Base-by-base conservation (phyloP, 2,113 vertebrate genomes). In the Corapipo altera region DNA sequence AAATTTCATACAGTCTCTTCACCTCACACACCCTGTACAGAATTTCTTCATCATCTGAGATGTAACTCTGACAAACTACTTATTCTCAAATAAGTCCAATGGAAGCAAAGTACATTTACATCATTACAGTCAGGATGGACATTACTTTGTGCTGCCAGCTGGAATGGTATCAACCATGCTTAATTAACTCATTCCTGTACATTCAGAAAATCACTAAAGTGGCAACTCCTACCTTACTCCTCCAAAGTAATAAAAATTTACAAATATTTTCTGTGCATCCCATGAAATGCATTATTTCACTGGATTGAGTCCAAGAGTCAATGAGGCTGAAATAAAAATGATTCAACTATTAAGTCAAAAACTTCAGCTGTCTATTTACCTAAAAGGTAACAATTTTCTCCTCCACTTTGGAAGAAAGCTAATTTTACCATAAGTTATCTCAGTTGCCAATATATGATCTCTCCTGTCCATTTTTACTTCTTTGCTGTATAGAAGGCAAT, bases 141-240 rank as follows among this genome's bases (percentile, higher is more conserved):
- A 54, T 94, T 94, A 96, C 90, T 90, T 59, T 92, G 86, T 93
- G 85, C 87, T 97, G 96, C 96, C 96, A 95, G 97, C 81, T 97
- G 94, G 83, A 97, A 97, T 95, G 77, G 97, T 90, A 97, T 98
- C 93, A 98, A 84, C 91, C 46, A 93, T 69, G 93, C 54, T 91
- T 75, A 92, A 94, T 97, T 97, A 96, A 70, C 54, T 73, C 48
- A 96, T 22, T 3, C 8, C 19, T 85, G 72, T 39, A 78, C 37
- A 58, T 81, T 92, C 88, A 88, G 75, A 84, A 91, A 94, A 91
- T 51, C 87, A 80, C 33, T 79, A 15, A 73, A 95, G 70, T 76
- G 44, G 66, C 46, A 95, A 82, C 48, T 91, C 74, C 48, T 43
- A 15, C 70, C 8, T 37, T 70, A 28, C 70, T 74, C 17, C 43